Evolutionary conservation across 1,140 invertebrate genomes (phyloP), one percentile per base, ranked within the genome.

Genomic region (Drosophila triauraria): DNA sequence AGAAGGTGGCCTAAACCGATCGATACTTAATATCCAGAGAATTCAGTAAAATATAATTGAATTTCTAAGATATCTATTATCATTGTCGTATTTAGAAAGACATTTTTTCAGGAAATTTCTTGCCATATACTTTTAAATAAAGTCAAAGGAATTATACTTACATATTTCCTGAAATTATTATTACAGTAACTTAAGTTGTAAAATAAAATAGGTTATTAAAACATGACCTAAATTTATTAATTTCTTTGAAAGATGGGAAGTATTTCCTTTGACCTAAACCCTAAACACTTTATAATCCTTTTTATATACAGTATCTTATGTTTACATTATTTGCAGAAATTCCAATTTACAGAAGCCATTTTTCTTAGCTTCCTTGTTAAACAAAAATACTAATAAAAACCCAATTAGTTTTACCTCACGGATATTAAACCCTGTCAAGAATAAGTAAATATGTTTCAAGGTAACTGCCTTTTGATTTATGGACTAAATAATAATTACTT

Each of bases 41-140:
- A 0, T 32, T 8, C 4, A 15, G 13, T 0, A 42, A 0, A 32
- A 8, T 10, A 20, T 15, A 53, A 12, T 20, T 53, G 0, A 4
- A 1, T 0, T 53, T 0, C 5, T 13, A 0, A 13, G 3, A 13
- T 4, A 35, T 13, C 12, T 4, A 13, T 20, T 0, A 9, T 15
- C 8, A 8, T 13, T 13, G 1, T 15, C 17, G 17, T 0, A 0
- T 35, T 20, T 0, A 4, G 1, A 35, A 7, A 20, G 6, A 20
- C 12, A 12, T 0, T 4, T 35, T 0, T 4, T 8, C 0, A 4
- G 3, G 10, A 10, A 1, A 20, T 10, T 13, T 46, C 0, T 13
- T 0, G 2, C 3, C 7, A 25, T 4, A 13, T 48, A 3, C 15
- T 10, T 3, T 12, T 12, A 30, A 32, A 17, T 15, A 48, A 0